Base-by-base conservation (phyloP, 2,797 vertebrate genomes). In the Leptodactylus fallax region DNA sequence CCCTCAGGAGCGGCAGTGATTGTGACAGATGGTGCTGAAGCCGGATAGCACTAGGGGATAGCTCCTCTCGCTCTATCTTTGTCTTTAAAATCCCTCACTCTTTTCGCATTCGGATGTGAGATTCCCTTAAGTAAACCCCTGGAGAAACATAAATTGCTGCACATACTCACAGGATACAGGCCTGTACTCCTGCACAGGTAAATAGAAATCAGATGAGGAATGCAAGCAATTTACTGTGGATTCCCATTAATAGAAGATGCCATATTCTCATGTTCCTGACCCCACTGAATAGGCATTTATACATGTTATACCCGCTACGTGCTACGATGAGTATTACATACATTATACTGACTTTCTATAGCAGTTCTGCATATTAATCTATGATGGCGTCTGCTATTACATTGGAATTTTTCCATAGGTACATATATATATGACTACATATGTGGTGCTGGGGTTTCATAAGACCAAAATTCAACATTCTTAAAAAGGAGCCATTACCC, bases 1-100 rank as follows among this genome's bases (percentile, higher is more conserved):
- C 95, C 95, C 92, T 88, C 87, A 93, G 94, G 93, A 93, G 85
- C 74, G 27, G 23, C 87, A 78, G 85, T 90, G 92, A 92, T 90
- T 91, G 93, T 94, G 94, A 94, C 94, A 95, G 94, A 96, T 95
- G 95, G 94, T 0, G 87, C 86, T 91, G 91, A 90, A 92, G 36
- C 78, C 87, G 89, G 91, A 92, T 90, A 92, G 90, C 91, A 93
- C 90, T 92, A 91, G 92, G 93, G 90, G 1, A 0, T 89, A 77
- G 72, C 88, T 91, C 91, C 90, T 90, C 17, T 90, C 12, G 0
- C 85, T 92, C 90, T 90, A 86, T 90, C 88, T 93, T 90, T 94
- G 86, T 91, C 91, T 93, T 80, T 79, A 87, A 88, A 90, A 89
- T 90, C 82, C 89, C 86, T 91, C 89, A 85, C 90, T 90, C 91